A percentile compares a stretch with the other conserved stretches of the same genome.
These are phyloP conservation scores for Apostichopus leukothele DNA, from an alignment of 53 echinoderm and acorn worm genomes.

Conservation along the genomic window DNA sequence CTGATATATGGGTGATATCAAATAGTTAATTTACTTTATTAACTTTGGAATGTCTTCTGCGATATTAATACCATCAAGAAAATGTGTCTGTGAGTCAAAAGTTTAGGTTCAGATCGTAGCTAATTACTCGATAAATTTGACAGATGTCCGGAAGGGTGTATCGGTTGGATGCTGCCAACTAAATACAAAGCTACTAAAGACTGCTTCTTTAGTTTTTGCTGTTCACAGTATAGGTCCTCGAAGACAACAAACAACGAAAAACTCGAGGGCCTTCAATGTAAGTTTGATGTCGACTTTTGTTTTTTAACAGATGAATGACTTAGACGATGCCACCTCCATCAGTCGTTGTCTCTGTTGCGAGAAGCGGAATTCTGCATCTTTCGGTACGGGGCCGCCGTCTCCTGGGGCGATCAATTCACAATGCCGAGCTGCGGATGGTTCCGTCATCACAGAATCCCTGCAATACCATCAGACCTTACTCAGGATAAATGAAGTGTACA, in stretches of 20 bases:
- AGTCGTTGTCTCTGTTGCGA: conserved; percentile 81
- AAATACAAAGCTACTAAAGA: no score
- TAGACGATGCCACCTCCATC: conserved; percentile 59
- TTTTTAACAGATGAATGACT: conserved; percentile 24
- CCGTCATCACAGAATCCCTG: conserved; percentile 71
- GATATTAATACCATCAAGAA: no score
- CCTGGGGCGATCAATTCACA: conserved; percentile 71
- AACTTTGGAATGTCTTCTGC: no score
- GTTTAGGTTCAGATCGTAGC: no score
- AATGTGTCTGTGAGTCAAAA: no score
- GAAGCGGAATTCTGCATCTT: conserved; percentile 50
- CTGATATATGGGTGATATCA: no score
- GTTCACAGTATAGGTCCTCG: no score
- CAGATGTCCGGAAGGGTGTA: no score
- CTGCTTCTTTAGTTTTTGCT: no score
- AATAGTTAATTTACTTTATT: no score
- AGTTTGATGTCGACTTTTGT: neutral
- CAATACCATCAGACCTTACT: conserved; percentile 59
- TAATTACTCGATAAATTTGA: no score
- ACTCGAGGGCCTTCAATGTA: neutral
- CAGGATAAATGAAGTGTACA: conserved; percentile 71
- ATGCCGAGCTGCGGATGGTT: conserved; percentile 63
- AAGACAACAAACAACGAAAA: neutral
- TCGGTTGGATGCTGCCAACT: no score
- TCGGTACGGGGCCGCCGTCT: conserved; percentile 66